These are phyloP conservation scores for Cromileptes altivelis DNA, from an alignment of 2,113 vertebrate genomes.

Conservation along the genomic window DNA sequence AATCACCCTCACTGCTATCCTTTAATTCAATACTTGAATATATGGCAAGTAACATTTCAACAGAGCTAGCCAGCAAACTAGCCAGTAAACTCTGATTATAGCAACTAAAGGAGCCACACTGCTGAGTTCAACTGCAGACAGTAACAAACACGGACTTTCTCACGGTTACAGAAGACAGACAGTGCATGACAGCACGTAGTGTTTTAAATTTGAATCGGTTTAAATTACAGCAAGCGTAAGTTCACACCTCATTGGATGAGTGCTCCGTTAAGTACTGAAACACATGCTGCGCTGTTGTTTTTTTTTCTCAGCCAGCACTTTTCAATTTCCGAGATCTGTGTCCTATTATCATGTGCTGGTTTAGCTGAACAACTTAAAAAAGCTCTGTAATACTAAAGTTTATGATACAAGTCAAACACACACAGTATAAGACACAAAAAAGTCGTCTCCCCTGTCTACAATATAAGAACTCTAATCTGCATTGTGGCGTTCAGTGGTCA, in stretches of 20 bases:
- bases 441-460: too few relatives aligned
- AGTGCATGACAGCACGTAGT: conserved; percentile 24
- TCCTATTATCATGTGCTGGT: neutral
- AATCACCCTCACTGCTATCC: too few relatives aligned
- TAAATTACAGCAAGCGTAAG: conserved; percentile 35
- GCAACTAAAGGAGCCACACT: neutral
- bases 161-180: conserved; percentile 44
- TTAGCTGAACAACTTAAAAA: neutral
- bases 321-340: conserved; percentile 15
- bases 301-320: conserved; percentile 6
- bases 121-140: neutral
- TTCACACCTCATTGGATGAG: conserved; percentile 58
- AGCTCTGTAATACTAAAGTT: neutral
- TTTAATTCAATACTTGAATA: neutral
- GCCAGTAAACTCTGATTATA: neutral
- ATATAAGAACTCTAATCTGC: neutral
- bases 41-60: neutral
- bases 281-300: conserved; percentile 11
- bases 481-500: neutral
- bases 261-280: conserved; percentile 10
- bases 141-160: neutral
- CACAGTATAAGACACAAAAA: neutral
- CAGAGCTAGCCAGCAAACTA: conserved; percentile 1
- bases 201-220: conserved; percentile 53
- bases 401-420: neutral